Evolutionary conservation across 2,888 invertebrate genomes (phyloP).

Genomic region (Cryptocephalus primarius): DNA sequence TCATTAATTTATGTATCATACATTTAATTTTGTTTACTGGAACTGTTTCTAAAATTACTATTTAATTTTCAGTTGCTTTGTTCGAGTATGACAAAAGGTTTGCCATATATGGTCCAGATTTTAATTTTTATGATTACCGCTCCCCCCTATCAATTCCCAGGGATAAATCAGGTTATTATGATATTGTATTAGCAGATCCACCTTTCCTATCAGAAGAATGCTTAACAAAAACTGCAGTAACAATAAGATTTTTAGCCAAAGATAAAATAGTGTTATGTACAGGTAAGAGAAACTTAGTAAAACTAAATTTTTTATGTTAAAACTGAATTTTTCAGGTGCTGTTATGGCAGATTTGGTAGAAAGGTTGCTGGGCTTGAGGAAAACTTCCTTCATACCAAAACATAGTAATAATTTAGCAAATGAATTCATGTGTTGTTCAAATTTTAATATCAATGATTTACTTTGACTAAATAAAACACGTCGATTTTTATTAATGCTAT

Average conservation of each 20-base stretch:
- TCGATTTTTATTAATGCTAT: not conserved
- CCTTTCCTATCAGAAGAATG: slow-evolving; percentile 93
- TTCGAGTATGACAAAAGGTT: slow-evolving; percentile 80
- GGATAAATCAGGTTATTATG: slow-evolving; percentile 51
- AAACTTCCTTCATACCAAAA: slow-evolving; percentile 62
- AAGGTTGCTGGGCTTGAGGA: slow-evolving; percentile 50
- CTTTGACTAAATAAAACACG: slow-evolving; percentile 10
- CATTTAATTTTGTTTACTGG: not conserved
- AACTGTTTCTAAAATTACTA: not conserved
- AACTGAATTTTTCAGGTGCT: slow-evolving; percentile 44
- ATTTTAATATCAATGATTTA: slow-evolving; percentile 60
- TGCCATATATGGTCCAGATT: slow-evolving; percentile 64
- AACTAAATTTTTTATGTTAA: too few species aligned
- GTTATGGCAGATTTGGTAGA: slow-evolving; percentile 64
- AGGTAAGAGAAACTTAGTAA: slow-evolving; percentile 39
- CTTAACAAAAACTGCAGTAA: slow-evolving; percentile 68
- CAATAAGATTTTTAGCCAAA: slow-evolving; percentile 60
- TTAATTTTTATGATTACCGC: slow-evolving; percentile 82
- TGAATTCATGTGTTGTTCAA: slow-evolving; percentile 84
- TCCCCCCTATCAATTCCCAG: slow-evolving; percentile 55
- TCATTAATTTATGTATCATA: too few species aligned
- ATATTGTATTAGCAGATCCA: slow-evolving; percentile 86
- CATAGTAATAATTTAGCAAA: slow-evolving; percentile 88
- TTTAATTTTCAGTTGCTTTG: slow-evolving; percentile 24
- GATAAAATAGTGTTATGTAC: slow-evolving; percentile 79